Conservation (phyloP, 2,797 vertebrate species). For the Anabas testudineus region DNA sequence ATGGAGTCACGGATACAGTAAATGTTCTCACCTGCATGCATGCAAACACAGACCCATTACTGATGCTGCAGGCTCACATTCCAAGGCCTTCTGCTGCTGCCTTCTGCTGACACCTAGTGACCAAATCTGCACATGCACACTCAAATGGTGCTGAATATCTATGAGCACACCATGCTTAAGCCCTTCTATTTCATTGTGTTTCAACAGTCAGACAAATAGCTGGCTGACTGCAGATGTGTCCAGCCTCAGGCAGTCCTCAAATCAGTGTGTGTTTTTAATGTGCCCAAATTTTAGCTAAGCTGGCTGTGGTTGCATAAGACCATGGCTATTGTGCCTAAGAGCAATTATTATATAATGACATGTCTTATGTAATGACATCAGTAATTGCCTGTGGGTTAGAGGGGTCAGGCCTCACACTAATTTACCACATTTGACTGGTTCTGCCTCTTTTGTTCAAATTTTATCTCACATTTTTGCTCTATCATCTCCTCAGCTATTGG, state of each 20-base stretch:
- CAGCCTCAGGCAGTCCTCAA: neutral
- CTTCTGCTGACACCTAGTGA: slow-evolving; percentile 75
- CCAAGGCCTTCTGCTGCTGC: slow-evolving; percentile 1
- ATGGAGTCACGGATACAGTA: too few species aligned
- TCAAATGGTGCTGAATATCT: neutral
- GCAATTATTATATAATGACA: slow-evolving; percentile 53
- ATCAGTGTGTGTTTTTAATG: slow-evolving; percentile 31
- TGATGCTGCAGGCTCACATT: neutral
- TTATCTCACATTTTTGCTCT: neutral
- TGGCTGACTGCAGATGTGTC: slow-evolving; percentile 1
- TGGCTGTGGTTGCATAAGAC: slow-evolving; percentile 44
- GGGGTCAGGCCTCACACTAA: slow-evolving; percentile 7
- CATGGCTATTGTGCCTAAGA: slow-evolving; percentile 26
- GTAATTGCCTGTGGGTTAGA: slow-evolving; percentile 14
- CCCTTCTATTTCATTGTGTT: accelerated
- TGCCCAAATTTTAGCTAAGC: slow-evolving; percentile 14
- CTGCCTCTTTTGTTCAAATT: neutral
- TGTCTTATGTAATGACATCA: slow-evolving; percentile 53
- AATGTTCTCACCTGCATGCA: slow-evolving; percentile 6
- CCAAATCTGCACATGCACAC: slow-evolving; percentile 18
- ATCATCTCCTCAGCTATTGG: neutral
- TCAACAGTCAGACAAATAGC: neutral
- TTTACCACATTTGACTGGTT: neutral
- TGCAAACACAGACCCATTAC: neutral
- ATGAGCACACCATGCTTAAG: neutral